phyloP scores from a whole-genome alignment of 2,888 invertebrate species.

The Minunthozetes semirufus region DNA sequence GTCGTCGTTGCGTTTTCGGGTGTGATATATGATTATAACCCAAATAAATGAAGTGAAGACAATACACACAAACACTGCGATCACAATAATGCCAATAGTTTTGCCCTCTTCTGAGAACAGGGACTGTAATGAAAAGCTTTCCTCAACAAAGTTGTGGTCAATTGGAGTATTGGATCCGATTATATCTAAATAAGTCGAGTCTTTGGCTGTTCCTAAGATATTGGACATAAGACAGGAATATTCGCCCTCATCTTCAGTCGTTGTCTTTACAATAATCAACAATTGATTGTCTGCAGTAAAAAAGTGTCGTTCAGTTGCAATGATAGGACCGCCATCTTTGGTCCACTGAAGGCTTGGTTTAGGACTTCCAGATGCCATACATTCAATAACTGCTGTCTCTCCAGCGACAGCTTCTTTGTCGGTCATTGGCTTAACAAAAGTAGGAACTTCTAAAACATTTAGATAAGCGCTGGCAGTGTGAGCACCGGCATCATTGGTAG shows the following conservation, averaged over 20 bases:
- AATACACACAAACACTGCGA: slow-evolving; percentile 81
- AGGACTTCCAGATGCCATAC: slow-evolving; percentile 76
- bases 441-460: slow-evolving; percentile 75
- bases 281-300: slow-evolving; percentile 80
- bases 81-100: slow-evolving; percentile 77
- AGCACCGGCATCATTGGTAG: slow-evolving; percentile 78
- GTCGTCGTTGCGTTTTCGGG: slow-evolving; percentile 39
- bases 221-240: slow-evolving; percentile 88
- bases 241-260: slow-evolving; percentile 68
- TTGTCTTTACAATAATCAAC: slow-evolving; percentile 74
- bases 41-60: slow-evolving; percentile 84
- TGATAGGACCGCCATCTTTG: slow-evolving; percentile 69
- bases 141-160: not conserved
- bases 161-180: not conserved
- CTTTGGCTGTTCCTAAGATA: slow-evolving; percentile 67
- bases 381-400: slow-evolving; percentile 76
- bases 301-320: slow-evolving; percentile 70
- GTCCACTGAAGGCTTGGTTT: slow-evolving; percentile 74
- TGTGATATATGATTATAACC: slow-evolving; percentile 62
- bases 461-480: slow-evolving; percentile 79
- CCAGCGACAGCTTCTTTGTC: slow-evolving; percentile 74
- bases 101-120: slow-evolving; percentile 45
- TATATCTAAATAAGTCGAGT: slow-evolving; percentile 60
- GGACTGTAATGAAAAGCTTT: not conserved
- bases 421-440: slow-evolving; percentile 75